Evolutionary conservation across 37 sponge, comb jelly and placozoan species (phyloP), one percentile per base, ranked within the genome.

Genomic region (Theonella swinhoei): DNA sequence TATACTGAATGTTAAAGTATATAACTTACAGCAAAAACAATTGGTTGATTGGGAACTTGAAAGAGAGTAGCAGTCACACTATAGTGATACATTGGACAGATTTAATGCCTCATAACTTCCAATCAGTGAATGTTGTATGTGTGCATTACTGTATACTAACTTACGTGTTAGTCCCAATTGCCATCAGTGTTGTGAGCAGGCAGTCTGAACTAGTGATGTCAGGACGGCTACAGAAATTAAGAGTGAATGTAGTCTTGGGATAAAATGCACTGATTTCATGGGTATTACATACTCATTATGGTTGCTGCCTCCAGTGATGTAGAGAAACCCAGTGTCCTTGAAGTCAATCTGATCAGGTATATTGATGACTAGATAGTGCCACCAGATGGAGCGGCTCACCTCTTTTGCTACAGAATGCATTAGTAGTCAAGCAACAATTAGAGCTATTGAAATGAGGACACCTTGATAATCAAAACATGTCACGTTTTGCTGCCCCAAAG

Each of bases 21-120:
- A 7, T 11, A 23, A 88, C 89, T 87, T 79, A 95, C 95, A 31
- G 80, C 34, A 58, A 96, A 96, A 5, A 77, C 61, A 4, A 91
- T 82, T 35, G 90, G 94, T 43, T 93, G 82, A 74, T 96, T 96
- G 8, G 97, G 97, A 36, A 96, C 85, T 76, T 96, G 97, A 62
- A 90, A 91, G 61, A 96, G 80, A 40, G 75, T 83, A 20, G 92
- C 97, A 0, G 90, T 61, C 22, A 96, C 84, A 19, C 93, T 93
- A 58, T 2, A 1, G 61, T 19, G 32, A 0, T 4, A 58, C 1
- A n/a, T 0, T 62, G 4, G 32, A 0, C 3, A 9, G n/a, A n/a
- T n/a, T n/a, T n/a, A n/a, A n/a, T n/a, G n/a, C n/a, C n/a, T n/a
- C 54, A 47, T 47, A 47, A 47, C 54, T 17, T 17, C 54, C 7